Base-by-base conservation (phyloP, 2,797 vertebrate species). In the Pseudotriccus pelzelni region DNA sequence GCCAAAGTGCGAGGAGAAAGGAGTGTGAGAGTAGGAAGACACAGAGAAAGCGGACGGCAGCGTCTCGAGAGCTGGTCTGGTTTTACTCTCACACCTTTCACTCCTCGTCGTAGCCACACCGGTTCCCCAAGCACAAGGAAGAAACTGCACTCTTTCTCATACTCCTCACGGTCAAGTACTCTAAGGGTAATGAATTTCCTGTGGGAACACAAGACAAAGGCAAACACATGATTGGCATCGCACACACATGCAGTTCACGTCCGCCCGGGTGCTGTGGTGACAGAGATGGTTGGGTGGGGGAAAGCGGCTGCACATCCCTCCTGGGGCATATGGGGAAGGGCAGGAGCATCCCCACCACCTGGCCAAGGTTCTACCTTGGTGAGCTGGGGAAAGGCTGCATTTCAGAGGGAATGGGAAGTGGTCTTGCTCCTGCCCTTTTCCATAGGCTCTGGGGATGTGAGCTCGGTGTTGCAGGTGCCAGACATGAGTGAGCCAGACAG, bases 141-240 rank as follows among this genome's bases (percentile, higher is more conserved):
- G 99, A 99, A 99, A 98, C 96, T 98, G 98, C 98, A 98, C 98
- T 98, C 98, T 98, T 98, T 99, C 98, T 99, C 98, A 98, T 99
- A 99, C 97, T 99, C 98, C 97, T 99, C 99, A 87, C 98, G 98
- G 98, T 99, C 99, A 98, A 98, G 97, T 97, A 99, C 98, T 98
- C 96, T 99, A 98, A 99, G 98, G 91, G 96, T 96, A 98, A 99
- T 98, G 97, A 97, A 98, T 98, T 99, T 99, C 99, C 99, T 99
- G 99, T 98, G 98, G 98, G 98, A 98, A 99, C 98, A 99, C 98
- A 99, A 98, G 98, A 98, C 98, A 98, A 98, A 98, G 98, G 98
- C 98, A 98, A 98, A 98, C 98, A 99, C 96, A 97, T 98, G 99
- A 98, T 98, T 98, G 97, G 97, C 96, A 88, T 97, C 89, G 97